Evolutionary conservation across 2,113 vertebrate species (phyloP), one percentile per base, ranked within the genome.

Genomic region (Neogale vison): DNA sequence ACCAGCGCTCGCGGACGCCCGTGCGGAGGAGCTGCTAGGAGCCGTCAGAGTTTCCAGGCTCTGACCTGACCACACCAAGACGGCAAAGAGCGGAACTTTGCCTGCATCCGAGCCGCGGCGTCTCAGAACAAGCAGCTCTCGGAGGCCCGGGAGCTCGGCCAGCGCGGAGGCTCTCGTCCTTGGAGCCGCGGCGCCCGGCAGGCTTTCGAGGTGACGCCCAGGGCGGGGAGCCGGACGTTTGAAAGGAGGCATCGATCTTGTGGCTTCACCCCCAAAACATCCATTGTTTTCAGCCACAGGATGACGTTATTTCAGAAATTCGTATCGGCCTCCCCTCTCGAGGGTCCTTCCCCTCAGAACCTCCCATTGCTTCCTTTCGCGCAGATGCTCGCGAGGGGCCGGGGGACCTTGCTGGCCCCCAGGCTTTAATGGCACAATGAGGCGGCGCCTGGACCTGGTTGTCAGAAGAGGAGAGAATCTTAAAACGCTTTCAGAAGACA

Each of bases 151-250:
- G 18, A 29, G 57, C 45, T 9, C n/a, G 85, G 20, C 23, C 6
- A 3, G n/a, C 15, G 17, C 1, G 0, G 7, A 3, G 50, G 36
- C 36, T 36, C 42, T 63, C 9, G 59, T 65, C 93, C 92, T 57
- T 59, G 77, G 69, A 87, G 10, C n/a, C 31, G 0, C 3, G 3
- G 24, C 0, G 0, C 52, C 52, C 7, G 1, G 17, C n/a, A 29
- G 81, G 10, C 59, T 6, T 31, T 23, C 2, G 0, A 6, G 42
- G 24, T 3, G 34, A 29, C 42, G 77, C 18, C 42, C 17, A 5
- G 0, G 24, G 12, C 67, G 42, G 42, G 42, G 42, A 26, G 74
- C 55, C 26, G 0, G 4, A 52, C 21, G 11, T 92, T 26, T 45
- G 39, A 50, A 29, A 96, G 69, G 10, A 72, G 26, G 4, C n/a